These are phyloP conservation scores for Typhlichthys eigenmanni DNA, from an alignment of 2,797 vertebrate genomes.

Conservation along the genomic window DNA sequence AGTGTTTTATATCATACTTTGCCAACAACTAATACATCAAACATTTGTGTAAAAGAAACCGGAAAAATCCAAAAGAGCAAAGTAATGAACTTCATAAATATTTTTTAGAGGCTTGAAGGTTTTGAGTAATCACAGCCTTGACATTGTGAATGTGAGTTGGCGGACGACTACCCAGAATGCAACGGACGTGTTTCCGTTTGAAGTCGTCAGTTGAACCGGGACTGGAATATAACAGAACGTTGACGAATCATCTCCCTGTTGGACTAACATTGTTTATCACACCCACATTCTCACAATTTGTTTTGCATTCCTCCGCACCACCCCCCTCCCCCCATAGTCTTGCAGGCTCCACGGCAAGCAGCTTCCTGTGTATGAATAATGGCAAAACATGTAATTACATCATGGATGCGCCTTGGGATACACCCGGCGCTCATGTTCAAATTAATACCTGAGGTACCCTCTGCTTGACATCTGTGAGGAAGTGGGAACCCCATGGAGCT, in stretches of 20 bases:
- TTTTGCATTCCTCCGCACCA: not conserved
- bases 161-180: not conserved
- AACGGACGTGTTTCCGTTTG: not conserved
- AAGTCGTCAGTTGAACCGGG: not conserved
- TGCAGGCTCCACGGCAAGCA: constrained; percentile 31
- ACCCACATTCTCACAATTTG: not conserved
- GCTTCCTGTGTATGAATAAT: constrained; percentile 65
- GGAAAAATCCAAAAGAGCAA: not conserved
- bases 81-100: constrained; percentile 4
- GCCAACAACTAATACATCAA: not conserved
- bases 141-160: too few species aligned
- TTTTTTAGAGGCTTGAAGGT: too few species aligned
- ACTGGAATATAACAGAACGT: too few species aligned
- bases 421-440: constrained; percentile 60
- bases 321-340: not conserved
- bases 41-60: not conserved
- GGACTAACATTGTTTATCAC: too few species aligned
- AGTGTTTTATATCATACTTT: constrained; percentile 5
- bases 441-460: constrained; percentile 68
- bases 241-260: not conserved
- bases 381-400: constrained; percentile 74
- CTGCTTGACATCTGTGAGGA: constrained; percentile 69
- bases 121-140: too few species aligned
- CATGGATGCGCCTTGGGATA: constrained; percentile 50
- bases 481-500: constrained; percentile 62